phyloP scores from a whole-genome alignment of 2,888 invertebrate genomes.

The Tetrapedia diversipes region DNA sequence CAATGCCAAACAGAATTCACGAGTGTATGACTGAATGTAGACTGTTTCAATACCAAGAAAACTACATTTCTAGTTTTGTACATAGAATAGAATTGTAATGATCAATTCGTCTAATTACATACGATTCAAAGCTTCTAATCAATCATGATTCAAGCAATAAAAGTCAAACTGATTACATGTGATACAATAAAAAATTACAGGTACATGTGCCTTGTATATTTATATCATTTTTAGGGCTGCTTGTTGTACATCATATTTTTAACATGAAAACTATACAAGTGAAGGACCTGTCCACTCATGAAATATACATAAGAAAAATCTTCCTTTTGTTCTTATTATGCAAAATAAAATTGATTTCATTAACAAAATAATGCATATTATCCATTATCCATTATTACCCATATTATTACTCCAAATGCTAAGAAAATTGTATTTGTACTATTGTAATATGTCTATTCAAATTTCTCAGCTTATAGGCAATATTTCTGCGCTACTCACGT shows the following conservation, averaged over 20 bases:
- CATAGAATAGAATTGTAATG: slow-evolving; percentile 17
- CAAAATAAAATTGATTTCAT: slow-evolving; percentile 47
- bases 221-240: slow-evolving; percentile 39
- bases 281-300: slow-evolving; percentile 37
- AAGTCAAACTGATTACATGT: slow-evolving; percentile 27
- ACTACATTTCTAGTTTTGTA: slow-evolving; percentile 44
- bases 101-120: slow-evolving; percentile 6
- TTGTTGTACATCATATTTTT: slow-evolving; percentile 29
- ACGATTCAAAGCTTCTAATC: neutral
- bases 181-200: slow-evolving; percentile 38
- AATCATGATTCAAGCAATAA: slow-evolving; percentile 2
- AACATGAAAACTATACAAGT: slow-evolving; percentile 20
- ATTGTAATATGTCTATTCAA: no score
- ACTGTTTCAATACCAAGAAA: slow-evolving; percentile 34
- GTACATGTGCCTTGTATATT: slow-evolving; percentile 53
- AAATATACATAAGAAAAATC: slow-evolving; percentile 7
- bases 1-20: slow-evolving; percentile 70
- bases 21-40: slow-evolving; percentile 40
- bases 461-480: no score
- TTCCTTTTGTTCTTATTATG: slow-evolving; percentile 14
- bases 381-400: no score
- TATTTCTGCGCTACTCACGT: no score
- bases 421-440: no score
- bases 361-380: slow-evolving; percentile 13
- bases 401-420: no score